A percentile compares a stretch with the other conserved stretches of the same genome.
Conservation (phyloP, 2,888 invertebrate genomes). For the Lottia gigantea region DNA sequence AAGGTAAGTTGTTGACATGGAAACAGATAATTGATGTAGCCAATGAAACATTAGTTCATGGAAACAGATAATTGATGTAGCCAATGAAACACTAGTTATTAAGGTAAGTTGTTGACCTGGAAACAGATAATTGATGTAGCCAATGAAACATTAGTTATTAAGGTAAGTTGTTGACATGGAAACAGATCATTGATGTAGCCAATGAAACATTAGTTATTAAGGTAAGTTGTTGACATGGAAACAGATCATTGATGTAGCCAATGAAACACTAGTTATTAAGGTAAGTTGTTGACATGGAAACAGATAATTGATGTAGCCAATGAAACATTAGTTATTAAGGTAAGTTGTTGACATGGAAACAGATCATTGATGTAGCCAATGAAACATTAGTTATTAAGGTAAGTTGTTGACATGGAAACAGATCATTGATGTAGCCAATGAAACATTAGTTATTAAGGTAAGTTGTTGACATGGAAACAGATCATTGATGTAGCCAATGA, state of each 20-base stretch:
- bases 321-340: constrained; percentile 55
- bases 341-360: constrained; percentile 45
- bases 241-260: constrained; percentile 42
- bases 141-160: no score
- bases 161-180: no score
- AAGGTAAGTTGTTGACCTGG: no score
- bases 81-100: no score
- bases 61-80: no score
- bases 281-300: constrained; percentile 47
- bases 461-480: constrained; percentile 40
- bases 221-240: constrained; percentile 40
- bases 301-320: constrained; percentile 44
- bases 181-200: no score
- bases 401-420: constrained; percentile 40
- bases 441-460: constrained; percentile 55
- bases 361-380: constrained; percentile 45
- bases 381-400: constrained; percentile 57
- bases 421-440: constrained; percentile 46
- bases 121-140: no score
- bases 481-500: constrained; percentile 50
- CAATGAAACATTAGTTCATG: no score
- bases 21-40: no score
- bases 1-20: no score
- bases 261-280: constrained; percentile 54
- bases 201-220: no score